Conservation (phyloP, 2,797 vertebrate genomes). For the Erethizon dorsatum region DNA sequence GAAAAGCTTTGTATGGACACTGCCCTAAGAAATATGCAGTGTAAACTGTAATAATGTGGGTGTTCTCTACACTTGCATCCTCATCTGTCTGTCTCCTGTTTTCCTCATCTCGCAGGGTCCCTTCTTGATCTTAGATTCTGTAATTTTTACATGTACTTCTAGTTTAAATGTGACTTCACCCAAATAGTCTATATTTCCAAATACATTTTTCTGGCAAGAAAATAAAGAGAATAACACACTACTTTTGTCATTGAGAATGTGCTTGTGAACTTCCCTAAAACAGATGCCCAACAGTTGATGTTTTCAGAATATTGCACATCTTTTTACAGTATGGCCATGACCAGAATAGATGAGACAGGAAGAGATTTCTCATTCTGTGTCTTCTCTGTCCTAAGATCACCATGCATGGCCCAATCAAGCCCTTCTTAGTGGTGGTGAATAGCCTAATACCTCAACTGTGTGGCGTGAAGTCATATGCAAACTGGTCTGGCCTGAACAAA, state of each 20-base stretch:
- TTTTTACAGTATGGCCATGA: conserved; percentile 78
- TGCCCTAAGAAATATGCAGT: neutral
- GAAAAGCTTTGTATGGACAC: neutral
- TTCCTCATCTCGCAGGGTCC: conserved; percentile 28
- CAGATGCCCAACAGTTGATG: conserved; percentile 78
- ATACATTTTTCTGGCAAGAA: conserved; percentile 78
- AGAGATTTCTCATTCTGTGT: conserved; percentile 70
- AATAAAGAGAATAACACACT: conserved; percentile 81
- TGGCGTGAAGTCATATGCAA: neutral
- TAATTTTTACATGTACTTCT: conserved; percentile 70
- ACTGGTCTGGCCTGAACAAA: neutral
- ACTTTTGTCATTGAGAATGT: conserved; percentile 77
- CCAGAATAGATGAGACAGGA: conserved; percentile 72
- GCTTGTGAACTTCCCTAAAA: conserved; percentile 77
- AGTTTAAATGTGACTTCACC: conserved; percentile 68
- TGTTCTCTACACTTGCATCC: neutral
- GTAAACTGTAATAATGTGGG: neutral
- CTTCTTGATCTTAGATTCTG: conserved; percentile 53
- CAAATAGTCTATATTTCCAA: conserved; percentile 69
- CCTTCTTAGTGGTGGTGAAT: conserved; percentile 30
- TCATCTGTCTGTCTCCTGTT: conserved; percentile 65
- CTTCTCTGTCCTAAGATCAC: conserved; percentile 48
- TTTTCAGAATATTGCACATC: conserved; percentile 74
- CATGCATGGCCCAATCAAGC: neutral
- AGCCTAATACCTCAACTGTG: neutral